Conservation (phyloP, 2,113 vertebrate species). For the Nyctibius bracteatus region DNA sequence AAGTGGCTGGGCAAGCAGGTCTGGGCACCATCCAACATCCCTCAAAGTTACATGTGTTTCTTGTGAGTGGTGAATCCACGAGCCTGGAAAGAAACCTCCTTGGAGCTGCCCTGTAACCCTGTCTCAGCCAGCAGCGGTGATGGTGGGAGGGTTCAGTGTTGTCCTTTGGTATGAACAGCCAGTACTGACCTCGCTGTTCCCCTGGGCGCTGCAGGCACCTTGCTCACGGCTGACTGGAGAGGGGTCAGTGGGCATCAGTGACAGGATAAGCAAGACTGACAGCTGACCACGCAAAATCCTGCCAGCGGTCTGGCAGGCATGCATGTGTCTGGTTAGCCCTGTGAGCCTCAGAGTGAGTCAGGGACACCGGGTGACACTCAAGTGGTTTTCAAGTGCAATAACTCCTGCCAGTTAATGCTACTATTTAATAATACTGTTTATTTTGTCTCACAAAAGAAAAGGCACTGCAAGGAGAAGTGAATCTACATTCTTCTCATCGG, state of each 20-base stretch:
- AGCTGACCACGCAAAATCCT: background rate
- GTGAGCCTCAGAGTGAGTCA: background rate
- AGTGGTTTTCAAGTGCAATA: constrained; percentile 18
- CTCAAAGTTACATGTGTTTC: background rate
- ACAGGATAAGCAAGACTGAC: background rate
- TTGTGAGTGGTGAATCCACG: rapidly evolving
- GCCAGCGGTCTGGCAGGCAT: background rate
- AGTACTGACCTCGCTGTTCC: background rate
- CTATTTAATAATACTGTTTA: background rate
- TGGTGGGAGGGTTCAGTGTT: background rate
- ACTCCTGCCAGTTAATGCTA: background rate
- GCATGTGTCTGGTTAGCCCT: background rate
- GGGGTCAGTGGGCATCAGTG: too few relatives aligned
- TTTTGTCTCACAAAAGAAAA: background rate
- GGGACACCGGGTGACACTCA: background rate
- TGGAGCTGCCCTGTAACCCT: background rate
- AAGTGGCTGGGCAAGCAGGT: background rate
- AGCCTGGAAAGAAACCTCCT: background rate
- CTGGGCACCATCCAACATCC: background rate
- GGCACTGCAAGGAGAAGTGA: background rate
- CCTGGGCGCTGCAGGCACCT: rapidly evolving
- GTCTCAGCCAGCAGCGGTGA: background rate
- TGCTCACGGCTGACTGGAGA: rapidly evolving
- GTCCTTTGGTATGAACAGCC: background rate
- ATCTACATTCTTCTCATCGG: background rate